Evolutionary conservation across 2,113 vertebrate genomes (phyloP).

Genomic region (Stegastes partitus): DNA sequence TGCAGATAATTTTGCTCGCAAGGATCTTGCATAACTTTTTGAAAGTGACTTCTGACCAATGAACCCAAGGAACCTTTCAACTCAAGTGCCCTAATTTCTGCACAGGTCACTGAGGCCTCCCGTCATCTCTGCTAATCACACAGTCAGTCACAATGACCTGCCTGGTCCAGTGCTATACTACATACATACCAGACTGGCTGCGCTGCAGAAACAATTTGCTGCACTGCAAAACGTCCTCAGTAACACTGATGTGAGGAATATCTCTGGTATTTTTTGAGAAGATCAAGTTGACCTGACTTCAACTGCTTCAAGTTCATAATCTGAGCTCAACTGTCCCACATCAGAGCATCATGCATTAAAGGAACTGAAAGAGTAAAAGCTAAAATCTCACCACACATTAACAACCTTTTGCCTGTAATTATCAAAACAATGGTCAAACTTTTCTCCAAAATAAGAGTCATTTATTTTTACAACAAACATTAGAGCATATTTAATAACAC

Average conservation of each 20-base stretch:
- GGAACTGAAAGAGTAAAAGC: background rate
- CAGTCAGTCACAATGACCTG: background rate
- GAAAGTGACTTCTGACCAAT: too few species aligned
- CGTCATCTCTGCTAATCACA: background rate
- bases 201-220: background rate
- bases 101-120: background rate
- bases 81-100: background rate
- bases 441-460: conserved; percentile 47
- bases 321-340: background rate
- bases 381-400: background rate
- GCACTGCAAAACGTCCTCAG: background rate
- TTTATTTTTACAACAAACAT: conserved; percentile 60
- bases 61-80: background rate
- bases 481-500: conserved; percentile 48
- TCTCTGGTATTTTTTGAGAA: background rate
- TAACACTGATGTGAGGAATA: conserved; percentile 30
- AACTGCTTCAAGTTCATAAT: conserved; percentile 1
- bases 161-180: background rate
- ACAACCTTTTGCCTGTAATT: background rate
- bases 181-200: background rate
- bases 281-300: background rate
- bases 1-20: too few species aligned
- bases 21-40: too few species aligned
- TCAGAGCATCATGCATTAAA: background rate
- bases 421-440: conserved; percentile 14